Conservation (phyloP, 2,888 invertebrate species). For the Lydus trimaculatus region DNA sequence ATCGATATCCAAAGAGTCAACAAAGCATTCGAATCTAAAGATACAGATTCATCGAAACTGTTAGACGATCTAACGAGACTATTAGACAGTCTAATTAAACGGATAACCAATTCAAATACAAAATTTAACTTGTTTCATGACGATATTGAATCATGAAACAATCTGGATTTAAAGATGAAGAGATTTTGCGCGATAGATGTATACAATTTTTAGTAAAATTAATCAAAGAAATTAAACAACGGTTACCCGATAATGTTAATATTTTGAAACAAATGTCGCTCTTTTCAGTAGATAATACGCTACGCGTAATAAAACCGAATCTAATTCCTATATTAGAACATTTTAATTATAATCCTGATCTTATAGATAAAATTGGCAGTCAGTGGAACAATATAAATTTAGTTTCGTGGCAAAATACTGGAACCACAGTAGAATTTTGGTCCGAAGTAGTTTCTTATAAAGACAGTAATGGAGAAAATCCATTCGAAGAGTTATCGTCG, state of each 20-base stretch:
- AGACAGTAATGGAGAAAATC: conserved; percentile 16
- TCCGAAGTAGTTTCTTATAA: conserved; percentile 19
- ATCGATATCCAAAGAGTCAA: conserved; percentile 37
- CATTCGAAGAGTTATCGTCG: conserved; percentile 18
- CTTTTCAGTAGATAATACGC: conserved; percentile 20
- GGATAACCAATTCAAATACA: conserved; percentile 4
- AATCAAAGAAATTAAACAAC: conserved; percentile 22
- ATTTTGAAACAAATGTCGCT: no score
- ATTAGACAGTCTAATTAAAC: conserved; percentile 19
- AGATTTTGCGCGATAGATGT: conserved; percentile 19
- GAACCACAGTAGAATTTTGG: conserved; percentile 16
- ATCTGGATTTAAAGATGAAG: conserved; percentile 15
- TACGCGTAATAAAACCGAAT: conserved; percentile 12
- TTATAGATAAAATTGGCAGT: not conserved
- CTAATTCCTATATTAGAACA: not conserved
- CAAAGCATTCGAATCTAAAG: conserved; percentile 38
- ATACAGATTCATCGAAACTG: conserved; percentile 36
- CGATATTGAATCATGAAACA: conserved; percentile 7
- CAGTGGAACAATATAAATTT: conserved; percentile 6
- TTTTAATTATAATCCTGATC: no score
- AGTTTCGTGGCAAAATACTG: conserved; percentile 1
- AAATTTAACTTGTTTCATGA: conserved; percentile 15
- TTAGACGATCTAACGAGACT: conserved; percentile 23
- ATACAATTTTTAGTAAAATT: conserved; percentile 20
- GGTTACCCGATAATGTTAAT: conserved; percentile 23